Evolutionary conservation across 2,797 vertebrate genomes (phyloP).

Genomic region (Miopithecus talapoin): DNA sequence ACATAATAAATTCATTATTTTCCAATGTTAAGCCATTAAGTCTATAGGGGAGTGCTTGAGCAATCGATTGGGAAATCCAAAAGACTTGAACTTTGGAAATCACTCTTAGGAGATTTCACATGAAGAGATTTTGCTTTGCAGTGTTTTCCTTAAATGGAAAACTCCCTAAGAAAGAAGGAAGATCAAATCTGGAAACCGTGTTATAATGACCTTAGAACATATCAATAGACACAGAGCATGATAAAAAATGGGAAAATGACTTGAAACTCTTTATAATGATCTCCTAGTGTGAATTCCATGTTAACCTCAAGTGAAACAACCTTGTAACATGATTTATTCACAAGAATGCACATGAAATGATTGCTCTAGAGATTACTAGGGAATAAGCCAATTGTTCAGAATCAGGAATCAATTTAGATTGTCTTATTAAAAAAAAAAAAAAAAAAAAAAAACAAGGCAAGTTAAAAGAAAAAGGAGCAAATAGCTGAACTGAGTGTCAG

Average conservation of each 20-base stretch:
- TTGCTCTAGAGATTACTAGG: neutral
- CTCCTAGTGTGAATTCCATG: fast-evolving
- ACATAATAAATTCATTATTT: neutral
- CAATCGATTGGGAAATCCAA: too few species aligned
- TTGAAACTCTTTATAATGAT: neutral
- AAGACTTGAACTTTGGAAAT: neutral
- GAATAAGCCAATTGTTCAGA: neutral
- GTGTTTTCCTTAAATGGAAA: neutral
- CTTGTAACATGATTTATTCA: neutral
- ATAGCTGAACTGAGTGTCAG: neutral
- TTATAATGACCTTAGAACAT: neutral
- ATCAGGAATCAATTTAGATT: neutral
- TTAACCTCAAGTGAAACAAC: fast-evolving
- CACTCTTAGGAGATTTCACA: neutral
- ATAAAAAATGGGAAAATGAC: fast-evolving
- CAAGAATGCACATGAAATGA: fast-evolving
- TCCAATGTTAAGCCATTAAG: neutral
- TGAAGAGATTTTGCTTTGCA: neutral
- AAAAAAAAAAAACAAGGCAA: fast-evolving
- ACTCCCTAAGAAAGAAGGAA: neutral
- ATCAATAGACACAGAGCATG: fast-evolving
- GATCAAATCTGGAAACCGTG: neutral
- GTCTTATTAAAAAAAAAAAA: neutral
- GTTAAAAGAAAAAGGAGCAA: neutral
- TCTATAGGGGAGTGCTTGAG: fast-evolving